Evolutionary conservation across 2,888 invertebrate genomes (phyloP), one percentile per base, ranked within the genome.

Genomic region (Cantharis rustica): DNA sequence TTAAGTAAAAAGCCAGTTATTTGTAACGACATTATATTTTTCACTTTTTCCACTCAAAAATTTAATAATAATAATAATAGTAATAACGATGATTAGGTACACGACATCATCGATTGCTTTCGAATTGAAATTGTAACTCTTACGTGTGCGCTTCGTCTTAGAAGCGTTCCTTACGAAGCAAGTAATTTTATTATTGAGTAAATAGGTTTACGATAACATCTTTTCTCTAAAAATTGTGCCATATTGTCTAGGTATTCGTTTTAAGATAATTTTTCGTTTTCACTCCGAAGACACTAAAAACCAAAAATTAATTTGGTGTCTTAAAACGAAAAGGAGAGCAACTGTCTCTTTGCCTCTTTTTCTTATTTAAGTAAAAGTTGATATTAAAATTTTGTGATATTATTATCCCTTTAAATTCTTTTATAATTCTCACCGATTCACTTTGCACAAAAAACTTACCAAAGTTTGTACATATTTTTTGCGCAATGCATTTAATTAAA

Each of bases 401-500:
- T 66, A 66, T 66, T 66, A 23, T 17, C 23, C 64, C 64, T 13
- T 66, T 66, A 16, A 16, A 66, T 47, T 47, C n/a, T 7, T 47
- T 47, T 47, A 47, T 47, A 47, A 7, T 47, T 47, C n/a, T 47
- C 47, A 47, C 47, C 7, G n/a, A 47, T 47, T 47, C 47, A 47
- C 47, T 47, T 47, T 47, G 47, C 47, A 47, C 47, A 47, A 47
- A 47, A 47, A 47, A n/a, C n/a, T 47, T 47, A 47, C 47, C 47
- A 64, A 64, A 64, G 47, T 47, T 47, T 47, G 47, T 47, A 47
- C 47, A 47, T 47, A 47, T 47, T 61, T 16, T 69, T 17, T 16
- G 76, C 75, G 72, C 76, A 78, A 64, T 66, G 75, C 74, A 75
- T 79, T 79, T 79, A 75, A 75, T 78, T 71, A 78, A 80, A 80